Percentiles rank a stretch among this genome's conserved stretches.
Conservation (phyloP, 2,113 vertebrate species). For the Archilochus colubris region DNA sequence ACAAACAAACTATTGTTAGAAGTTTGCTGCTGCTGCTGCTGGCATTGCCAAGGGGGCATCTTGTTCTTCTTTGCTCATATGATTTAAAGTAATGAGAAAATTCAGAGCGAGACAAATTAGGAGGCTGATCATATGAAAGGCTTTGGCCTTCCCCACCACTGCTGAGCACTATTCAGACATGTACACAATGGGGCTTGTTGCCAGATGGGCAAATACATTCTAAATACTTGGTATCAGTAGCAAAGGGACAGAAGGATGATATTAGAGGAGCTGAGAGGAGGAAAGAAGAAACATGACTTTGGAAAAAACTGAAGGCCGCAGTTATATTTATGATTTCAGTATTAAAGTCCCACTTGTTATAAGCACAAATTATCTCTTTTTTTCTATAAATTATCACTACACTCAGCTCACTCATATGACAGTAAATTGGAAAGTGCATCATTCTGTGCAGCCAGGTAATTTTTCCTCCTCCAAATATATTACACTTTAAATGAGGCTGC, state of each 20-base stretch:
- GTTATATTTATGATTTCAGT: background rate
- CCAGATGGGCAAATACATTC: background rate
- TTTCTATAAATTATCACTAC: background rate
- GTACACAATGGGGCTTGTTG: background rate
- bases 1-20: slow-evolving; percentile 64
- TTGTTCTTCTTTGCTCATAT: slow-evolving; percentile 24
- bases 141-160: background rate
- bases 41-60: slow-evolving; percentile 24
- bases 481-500: background rate
- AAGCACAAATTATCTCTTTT: background rate
- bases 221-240: background rate
- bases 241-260: background rate
- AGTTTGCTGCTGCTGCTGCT: slow-evolving; percentile 57
- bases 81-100: slow-evolving; percentile 52
- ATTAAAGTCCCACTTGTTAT: background rate
- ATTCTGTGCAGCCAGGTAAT: background rate
- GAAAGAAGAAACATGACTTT: background rate
- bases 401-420: background rate
- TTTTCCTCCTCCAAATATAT: slow-evolving; percentile 32
- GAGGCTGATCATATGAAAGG: slow-evolving; percentile 1
- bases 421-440: background rate
- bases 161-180: background rate
- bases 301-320: background rate
- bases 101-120: slow-evolving; percentile 10
- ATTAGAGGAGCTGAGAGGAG: background rate